Base-by-base conservation (phyloP, 2,113 vertebrate species). In the Eubucco bourcierii region DNA sequence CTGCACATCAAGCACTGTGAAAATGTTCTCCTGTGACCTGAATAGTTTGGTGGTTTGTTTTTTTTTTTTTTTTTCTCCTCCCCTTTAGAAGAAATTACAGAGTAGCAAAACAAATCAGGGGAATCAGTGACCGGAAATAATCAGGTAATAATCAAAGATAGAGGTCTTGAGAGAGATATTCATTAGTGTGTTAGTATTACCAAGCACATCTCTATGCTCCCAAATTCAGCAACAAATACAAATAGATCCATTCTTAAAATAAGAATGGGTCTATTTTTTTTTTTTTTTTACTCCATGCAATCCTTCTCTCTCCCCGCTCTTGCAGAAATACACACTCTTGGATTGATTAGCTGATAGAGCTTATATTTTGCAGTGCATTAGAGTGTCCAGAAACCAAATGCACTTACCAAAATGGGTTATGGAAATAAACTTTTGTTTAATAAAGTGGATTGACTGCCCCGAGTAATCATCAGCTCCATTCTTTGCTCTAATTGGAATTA, bases 291-390 rank as follows among this genome's bases (percentile, higher is more conserved):
- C 91, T 98, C 97, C 97, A 94, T 97, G 95, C 96, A 97, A 94
- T 98, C 93, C 89, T 97, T 97, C 96, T 98, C 89, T 97, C 93
- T 98, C 94, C 94, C 95, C 97, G 96, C 97, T 98, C 97, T 98
- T 98, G 95, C 96, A 97, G 97, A 80, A 63, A 59, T 73, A n/a
- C 83, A 41, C 94, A 95, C 96, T 98, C 17, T 44, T 88, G 47
- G n/a, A 97, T 98, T 98, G 97, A 97, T 97, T 97, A 96, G 77
- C 95, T 98, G 97, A 97, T 97, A 96, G 4, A 47, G 33, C 80
- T 95, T 86, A 47, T n/a, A 67, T 37, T 88, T 83, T 87, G 34
- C 19, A 29, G 7, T 31, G 44, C 6, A 1, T 73, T 65, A 66
- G 18, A 55, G 33, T 47, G 64, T 47, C 31, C 6, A 85, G 56